Evolutionary conservation across 1,140 invertebrate genomes (phyloP), one percentile per base, ranked within the genome.

Genomic region (Heliconius hermathena): DNA sequence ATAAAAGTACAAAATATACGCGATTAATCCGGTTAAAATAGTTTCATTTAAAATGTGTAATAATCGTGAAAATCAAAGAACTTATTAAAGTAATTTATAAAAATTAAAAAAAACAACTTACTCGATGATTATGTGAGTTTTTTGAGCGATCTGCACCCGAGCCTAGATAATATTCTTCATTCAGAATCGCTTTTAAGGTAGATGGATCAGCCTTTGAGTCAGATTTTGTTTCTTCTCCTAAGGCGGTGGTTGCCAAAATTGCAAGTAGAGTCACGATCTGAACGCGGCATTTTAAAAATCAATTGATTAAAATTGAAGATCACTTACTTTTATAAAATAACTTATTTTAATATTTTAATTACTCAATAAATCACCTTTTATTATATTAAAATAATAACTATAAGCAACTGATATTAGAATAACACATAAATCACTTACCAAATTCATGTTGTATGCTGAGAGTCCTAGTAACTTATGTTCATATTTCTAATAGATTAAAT

Each of bases 361-460:
- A 33, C 9, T 0, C 8, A 8, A 57, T 9, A 22, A 57, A 57
- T 22, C 2, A 9, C n/a, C 9, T 57, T n/a, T 20, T n/a, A 22
- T 9, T 11, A 26, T 60, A 60, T 60, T 60, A 60, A 3, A 13
- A 8, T 26, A 60, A 60, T 8, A 20, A 52, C 11, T 46, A 26
- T 26, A 46, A 13, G 13, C 13, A 57, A 70, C 22, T 13, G 49
- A 76, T 33, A 57, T 57, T 73, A 52, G 16, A 20, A 41, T 73
- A 60, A 11, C 2, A 57, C 20, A 66, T n/a, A 41, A 38, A 26
- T 33, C 38, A 72, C 74, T 73, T 80, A 80, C 74, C 71, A 73
- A 60, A 75, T 74, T 79, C 79, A 80, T 80, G 79, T 41, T 80
- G 74, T 46, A 49, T 38, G 79, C 22, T 57, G 76, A 57, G 73